phyloP scores from a whole-genome alignment of 2,113 vertebrate species.

The Tylochromis polylepis region DNA sequence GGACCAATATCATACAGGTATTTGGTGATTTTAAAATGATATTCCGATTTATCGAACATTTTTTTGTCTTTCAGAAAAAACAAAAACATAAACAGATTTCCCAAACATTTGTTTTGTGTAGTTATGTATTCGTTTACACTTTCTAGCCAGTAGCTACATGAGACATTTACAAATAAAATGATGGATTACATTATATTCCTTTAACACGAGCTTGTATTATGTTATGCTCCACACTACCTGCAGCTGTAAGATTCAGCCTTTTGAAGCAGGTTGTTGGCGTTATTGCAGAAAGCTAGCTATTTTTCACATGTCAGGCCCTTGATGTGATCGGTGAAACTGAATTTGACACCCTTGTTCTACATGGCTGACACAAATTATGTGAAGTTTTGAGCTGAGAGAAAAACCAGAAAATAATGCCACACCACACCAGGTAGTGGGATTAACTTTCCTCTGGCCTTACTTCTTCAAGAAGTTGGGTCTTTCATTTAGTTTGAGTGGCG shows the following conservation, averaged over 20 bases:
- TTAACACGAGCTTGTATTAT: not conserved
- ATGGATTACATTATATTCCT: not conserved
- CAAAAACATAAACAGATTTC: not conserved
- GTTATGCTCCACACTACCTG: not conserved
- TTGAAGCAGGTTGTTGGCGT: not conserved
- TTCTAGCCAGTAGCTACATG: rapidly evolving
- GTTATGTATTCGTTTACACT: not conserved
- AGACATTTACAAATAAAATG: not conserved
- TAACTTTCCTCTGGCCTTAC: rapidly evolving
- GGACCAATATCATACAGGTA: no score
- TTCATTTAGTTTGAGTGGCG: not conserved
- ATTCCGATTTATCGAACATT: rapidly evolving
- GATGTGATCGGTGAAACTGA: not conserved
- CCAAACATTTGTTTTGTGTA: no score
- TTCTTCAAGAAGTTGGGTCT: not conserved
- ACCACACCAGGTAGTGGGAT: not conserved
- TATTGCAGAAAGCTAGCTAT: not conserved
- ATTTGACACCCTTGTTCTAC: rapidly evolving
- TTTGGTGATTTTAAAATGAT: no score
- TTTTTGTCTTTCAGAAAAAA: not conserved
- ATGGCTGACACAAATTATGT: not conserved
- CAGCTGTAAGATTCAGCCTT: not conserved
- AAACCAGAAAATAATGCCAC: rapidly evolving
- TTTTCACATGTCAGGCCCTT: not conserved
- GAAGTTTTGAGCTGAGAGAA: not conserved